These are phyloP conservation scores for Drosophila tristis DNA, from an alignment of 1,140 invertebrate genomes.

Conservation along the genomic window DNA sequence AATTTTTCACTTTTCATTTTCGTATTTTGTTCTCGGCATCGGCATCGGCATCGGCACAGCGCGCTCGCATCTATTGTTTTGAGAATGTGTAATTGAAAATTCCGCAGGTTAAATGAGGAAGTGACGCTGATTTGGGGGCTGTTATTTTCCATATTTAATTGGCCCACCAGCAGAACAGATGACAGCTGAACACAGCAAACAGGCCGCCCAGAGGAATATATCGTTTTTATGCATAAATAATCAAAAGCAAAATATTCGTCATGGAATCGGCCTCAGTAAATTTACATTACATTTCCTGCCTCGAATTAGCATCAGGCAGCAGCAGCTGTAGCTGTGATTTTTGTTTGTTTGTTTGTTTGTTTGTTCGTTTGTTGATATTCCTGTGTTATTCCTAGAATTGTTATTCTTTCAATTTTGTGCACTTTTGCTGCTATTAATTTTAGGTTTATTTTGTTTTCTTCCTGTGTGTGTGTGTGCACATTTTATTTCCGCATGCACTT, in stretches of 20 bases:
- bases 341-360: neutral
- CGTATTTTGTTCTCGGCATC: constrained; percentile 49
- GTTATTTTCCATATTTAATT: constrained; percentile 78
- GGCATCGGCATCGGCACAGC: neutral
- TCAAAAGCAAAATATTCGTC: constrained; percentile 14
- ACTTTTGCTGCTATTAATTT: constrained; percentile 11
- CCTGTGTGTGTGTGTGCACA: constrained; percentile 38
- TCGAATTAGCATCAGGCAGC: neutral
- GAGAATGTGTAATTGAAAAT: constrained; percentile 76
- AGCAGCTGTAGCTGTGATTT: constrained; percentile 43
- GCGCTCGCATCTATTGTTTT: constrained; percentile 51
- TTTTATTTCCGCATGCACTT: constrained; percentile 74
- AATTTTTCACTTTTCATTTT: constrained; percentile 70
- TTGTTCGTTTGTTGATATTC: constrained; percentile 30
- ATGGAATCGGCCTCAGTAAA: constrained; percentile 49
- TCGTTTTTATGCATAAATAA: constrained; percentile 45
- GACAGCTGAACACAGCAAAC: constrained; percentile 13
- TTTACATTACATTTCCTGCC: constrained; percentile 62
- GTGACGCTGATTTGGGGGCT: constrained; percentile 60
- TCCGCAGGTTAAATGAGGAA: constrained; percentile 82
- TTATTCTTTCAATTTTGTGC: constrained; percentile 18
- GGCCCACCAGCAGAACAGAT: constrained; percentile 10
- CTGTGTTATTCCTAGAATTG: constrained; percentile 12
- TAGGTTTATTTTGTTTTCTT: constrained; percentile 10
- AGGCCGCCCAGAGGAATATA: constrained; percentile 26